Base-by-base conservation (phyloP, 2,888 invertebrate genomes). In the Disparrhopalites patrizii region DNA sequence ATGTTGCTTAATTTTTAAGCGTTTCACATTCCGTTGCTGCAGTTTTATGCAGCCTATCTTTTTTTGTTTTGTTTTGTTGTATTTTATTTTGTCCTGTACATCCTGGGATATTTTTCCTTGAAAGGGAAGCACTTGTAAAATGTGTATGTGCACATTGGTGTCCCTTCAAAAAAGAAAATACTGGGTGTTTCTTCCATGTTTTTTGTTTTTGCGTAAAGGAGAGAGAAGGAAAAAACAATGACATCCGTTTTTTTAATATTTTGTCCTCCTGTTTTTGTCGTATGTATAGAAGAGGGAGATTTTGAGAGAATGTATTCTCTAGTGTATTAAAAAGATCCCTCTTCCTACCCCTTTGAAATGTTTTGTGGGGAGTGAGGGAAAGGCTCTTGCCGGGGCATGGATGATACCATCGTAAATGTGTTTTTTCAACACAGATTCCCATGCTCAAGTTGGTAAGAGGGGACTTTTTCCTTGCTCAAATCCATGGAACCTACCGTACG, bases 1-100 rank as follows among this genome's bases (percentile, higher is more conserved):
- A 69, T 73, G 75, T 75, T 75, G 75, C 75, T 75, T 74, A 75
- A 71, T 75, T 74, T 72, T 74, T 74, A 71, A 74, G 75, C 75
- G 75, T 68, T 52, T 61, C 64, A 69, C 62, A 66, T 70, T 68
- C 69, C 69, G 74, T 75, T 74, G 70, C 73, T 74, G 75, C 75
- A 75, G 75, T 75, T 75, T 75, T 75, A 75, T 75, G 75, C 72
- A 73, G 75, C 71, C 64, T 64, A 66, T n/a, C n/a, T 62, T 52
- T 65, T 58, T 40, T 27, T 52, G 28, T 27, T 27, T 25, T 27
- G 43, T 43, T n/a, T n/a, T n/a, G n/a, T n/a, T n/a, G n/a, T n/a
- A n/a, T n/a, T n/a, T n/a, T 47, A 47, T 47, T 18, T 47, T 47
- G 47, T 25, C 20, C 23, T 47, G n/a, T n/a, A n/a, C n/a, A n/a